These are phyloP conservation scores for Margarornis squamiger DNA, from an alignment of 2,797 vertebrate genomes.

Conservation along the genomic window DNA sequence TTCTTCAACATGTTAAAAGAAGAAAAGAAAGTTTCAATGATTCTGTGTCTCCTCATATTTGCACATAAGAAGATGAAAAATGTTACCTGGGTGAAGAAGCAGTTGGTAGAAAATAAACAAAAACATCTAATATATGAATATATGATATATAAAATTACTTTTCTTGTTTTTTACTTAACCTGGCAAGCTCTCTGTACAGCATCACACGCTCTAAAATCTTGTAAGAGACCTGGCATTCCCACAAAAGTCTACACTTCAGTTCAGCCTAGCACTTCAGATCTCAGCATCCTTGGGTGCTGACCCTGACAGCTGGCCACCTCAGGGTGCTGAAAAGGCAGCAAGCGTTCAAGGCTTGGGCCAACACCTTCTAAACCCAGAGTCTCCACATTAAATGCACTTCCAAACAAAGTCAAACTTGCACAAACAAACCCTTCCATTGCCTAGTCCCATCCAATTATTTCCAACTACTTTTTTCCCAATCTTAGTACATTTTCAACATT, in stretches of 20 bases:
- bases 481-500: background rate
- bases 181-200: background rate
- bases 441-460: background rate
- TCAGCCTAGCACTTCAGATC: background rate
- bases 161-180: background rate
- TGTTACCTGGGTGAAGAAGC: background rate
- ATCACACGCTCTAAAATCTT: background rate
- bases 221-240: background rate
- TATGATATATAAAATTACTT: background rate
- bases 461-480: background rate
- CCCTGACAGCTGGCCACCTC: background rate
- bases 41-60: background rate
- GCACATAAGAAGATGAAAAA: background rate
- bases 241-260: background rate
- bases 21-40: background rate
- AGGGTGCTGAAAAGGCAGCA: background rate
- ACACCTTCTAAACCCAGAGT: background rate
- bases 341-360: background rate
- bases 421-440: background rate
- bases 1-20: background rate
- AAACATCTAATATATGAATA: background rate
- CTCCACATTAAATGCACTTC: background rate
- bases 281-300: background rate
- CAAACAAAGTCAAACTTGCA: background rate
- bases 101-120: background rate